Evolutionary conservation across 2,113 vertebrate species (phyloP), one percentile per base, ranked within the genome.

Genomic region (Lasiurus borealis): DNA sequence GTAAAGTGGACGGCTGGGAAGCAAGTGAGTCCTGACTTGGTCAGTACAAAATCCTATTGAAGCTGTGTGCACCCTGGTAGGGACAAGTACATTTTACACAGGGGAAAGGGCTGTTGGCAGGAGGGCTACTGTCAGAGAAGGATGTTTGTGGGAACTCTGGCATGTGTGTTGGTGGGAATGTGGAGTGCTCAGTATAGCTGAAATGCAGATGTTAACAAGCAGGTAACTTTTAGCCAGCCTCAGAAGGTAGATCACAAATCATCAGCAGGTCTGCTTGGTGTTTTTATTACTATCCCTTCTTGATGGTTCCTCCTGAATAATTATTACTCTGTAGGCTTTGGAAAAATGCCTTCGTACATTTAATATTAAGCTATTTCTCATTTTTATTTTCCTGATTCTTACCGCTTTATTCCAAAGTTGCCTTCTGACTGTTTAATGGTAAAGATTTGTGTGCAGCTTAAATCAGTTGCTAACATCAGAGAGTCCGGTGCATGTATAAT

Each of bases 341-440:
- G 69, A 85, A 95, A 95, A 83, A 75, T 54, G 83, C 66, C 50
- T 96, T 84, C 90, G 88, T 88, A 88, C 69, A 21, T 88, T 85
- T 88, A 92, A 23, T 84, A 75, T 92, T 76, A 88, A 27, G 27
- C 52, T 88, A 95, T 96, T 95, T 69, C 48, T 97, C 71, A 82
- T 90, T 93, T 93, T 96, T 90, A 82, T 81, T 96, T 96, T 91
- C 25, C 52, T 77, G 31, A 9, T 75, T 54, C 87, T 78, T 25
- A 78, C 40, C 92, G 94, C 89, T 62, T 84, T 95, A 83, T 93
- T 96, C 69, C 85, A 94, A 86, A 94, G 48, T 83, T 83, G 52
- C 36, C 2, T 0, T 71, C 31, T 85, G 84, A 94, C 75, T 95
- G 59, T 76, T 90, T 92, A 95, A 68, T 2, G 36, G 71, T 76